Evolutionary conservation across 2,888 invertebrate species (phyloP), one percentile per base, ranked within the genome.

Genomic region (Drosophila mimica): DNA sequence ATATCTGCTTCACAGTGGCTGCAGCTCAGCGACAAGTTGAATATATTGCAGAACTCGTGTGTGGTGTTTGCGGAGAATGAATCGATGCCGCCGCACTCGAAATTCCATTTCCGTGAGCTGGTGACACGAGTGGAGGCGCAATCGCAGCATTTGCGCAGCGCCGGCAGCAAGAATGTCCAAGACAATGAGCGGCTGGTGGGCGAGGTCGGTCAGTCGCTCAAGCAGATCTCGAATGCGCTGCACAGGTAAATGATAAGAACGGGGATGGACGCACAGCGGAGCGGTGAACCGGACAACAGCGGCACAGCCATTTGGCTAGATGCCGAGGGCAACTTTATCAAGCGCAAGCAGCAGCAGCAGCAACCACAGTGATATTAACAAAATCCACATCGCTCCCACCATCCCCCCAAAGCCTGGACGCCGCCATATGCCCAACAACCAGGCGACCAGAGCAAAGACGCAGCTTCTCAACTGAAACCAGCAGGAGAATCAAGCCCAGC

Each of bases 101-200:
- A 98, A 91, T 98, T 98, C 93, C 97, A 98, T 87, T 96, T 97
- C 91, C 95, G 97, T 49, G 96, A 97, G 92, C 93, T 96, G 73
- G 94, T 96, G 33, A 95, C 95, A 5, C 94, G 96, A 53, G 94
- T 97, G 60, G 96, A 97, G 91, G 94, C 94, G 17, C 96, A 96
- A 91, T 96, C 95, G 36, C 94, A 95, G 76, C 95, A 95, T 84
- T 92, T 96, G 77, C 94, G 96, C 63, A 95, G 96, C 51, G 96
- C 96, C 8, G 95, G 96, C 64, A 95, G 95, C 65, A 94, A 96
- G 85, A 96, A 96, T 92, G 94, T 95, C 59, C 94, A 95, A 70
- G 96, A 96, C 92, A 95, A 94, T 93, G 94, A 95, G 80, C 94
- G 95, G 89, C 94, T 95, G 88, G 94, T 96, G 82, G 94, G 95